Base-by-base conservation (phyloP, 2,888 invertebrate genomes). In the Phania funesta region DNA sequence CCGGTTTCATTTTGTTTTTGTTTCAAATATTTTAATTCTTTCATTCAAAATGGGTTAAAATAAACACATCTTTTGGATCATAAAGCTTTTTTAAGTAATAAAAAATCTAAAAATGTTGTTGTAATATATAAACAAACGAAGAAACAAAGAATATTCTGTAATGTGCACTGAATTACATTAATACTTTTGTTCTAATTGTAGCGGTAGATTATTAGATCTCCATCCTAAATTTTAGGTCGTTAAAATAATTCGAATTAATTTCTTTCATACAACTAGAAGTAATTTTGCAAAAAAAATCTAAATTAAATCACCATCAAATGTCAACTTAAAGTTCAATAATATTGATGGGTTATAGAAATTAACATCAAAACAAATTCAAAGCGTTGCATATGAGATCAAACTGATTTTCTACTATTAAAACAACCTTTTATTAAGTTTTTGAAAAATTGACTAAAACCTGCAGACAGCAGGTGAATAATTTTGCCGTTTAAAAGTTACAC, bases 311-410 rank as follows among this genome's bases (percentile, higher is more conserved):
- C 20, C 26, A 44, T 44, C 16, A 52, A 62, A 24, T 50, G 52
- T 54, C 44, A 62, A 5, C 20, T 26, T 3, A 35, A 54, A 46
- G 64, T 44, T 74, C 64, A 74, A 54, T 62, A 35, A 54, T 13
- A 44, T 44, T 41, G 9, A 52, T 7, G 41, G 73, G 18, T 41
- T 38, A 20, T 41, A 16, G 22, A 44, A 32, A 41, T 7, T 7
- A 56, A 2, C 16, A 18, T 8, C 20, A 18, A 52, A 18, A 2
- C 24, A 29, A 41, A 11, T 7, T 20, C 7, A n/a, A n/a, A n/a
- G n/a, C n/a, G n/a, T n/a, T 4, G 29, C 44, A 44, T 56, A 46
- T 11, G 11, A 16, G 46, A 54, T 38, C 44, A 54, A 41, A 8
- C 9, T 16, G 11, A 24, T 16, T 11, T 44, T 38, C n/a, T n/a